Percentiles rank a stretch among this genome's conserved stretches.
Evolutionary conservation across 2,797 vertebrate genomes (phyloP).

Genomic region (Microcaecilia unicolor): DNA sequence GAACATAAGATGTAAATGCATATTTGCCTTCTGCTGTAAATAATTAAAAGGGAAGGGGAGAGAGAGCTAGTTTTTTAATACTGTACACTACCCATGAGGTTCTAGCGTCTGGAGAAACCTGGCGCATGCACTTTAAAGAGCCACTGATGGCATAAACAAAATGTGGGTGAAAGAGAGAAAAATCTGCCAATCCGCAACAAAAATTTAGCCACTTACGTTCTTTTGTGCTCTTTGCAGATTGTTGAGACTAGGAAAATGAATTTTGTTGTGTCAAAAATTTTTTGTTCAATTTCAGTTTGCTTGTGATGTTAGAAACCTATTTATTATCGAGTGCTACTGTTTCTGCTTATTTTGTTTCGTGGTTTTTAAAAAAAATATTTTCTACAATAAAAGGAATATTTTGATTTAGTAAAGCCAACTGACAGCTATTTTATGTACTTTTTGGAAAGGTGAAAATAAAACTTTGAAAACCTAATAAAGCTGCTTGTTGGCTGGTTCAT

Average conservation of each 20-base stretch:
- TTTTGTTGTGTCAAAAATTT: constrained; percentile 57
- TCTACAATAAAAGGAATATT: constrained; percentile 53
- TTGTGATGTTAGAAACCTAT: constrained; percentile 71
- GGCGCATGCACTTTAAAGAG: constrained; percentile 77
- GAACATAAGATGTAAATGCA: constrained; percentile 11
- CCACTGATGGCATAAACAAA: constrained; percentile 19
- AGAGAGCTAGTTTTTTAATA: constrained; percentile 31
- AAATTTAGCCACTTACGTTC: constrained; percentile 72
- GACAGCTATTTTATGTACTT: constrained; percentile 74
- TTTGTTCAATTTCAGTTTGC: constrained; percentile 57
- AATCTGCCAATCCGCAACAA: constrained; percentile 72
- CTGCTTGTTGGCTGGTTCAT: neutral
- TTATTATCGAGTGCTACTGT: constrained; percentile 76
- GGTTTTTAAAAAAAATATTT: constrained; percentile 45
- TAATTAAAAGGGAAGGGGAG: constrained; percentile 30
- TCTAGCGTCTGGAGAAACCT: constrained; percentile 63
- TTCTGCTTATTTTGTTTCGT: constrained; percentile 52
- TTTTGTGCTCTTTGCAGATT: constrained; percentile 38
- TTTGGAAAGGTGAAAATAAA: constrained; percentile 48
- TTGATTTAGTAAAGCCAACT: constrained; percentile 59
- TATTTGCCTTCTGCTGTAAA: constrained; percentile 25
- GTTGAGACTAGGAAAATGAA: constrained; percentile 17
- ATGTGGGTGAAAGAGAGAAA: constrained; percentile 28
- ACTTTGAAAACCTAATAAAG: neutral
- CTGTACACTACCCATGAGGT: constrained; percentile 18